A percentile compares a stretch with the other conserved stretches of the same genome.
Conservation (phyloP, 2,888 invertebrate species). For the Rhynchonema sp. region DNA sequence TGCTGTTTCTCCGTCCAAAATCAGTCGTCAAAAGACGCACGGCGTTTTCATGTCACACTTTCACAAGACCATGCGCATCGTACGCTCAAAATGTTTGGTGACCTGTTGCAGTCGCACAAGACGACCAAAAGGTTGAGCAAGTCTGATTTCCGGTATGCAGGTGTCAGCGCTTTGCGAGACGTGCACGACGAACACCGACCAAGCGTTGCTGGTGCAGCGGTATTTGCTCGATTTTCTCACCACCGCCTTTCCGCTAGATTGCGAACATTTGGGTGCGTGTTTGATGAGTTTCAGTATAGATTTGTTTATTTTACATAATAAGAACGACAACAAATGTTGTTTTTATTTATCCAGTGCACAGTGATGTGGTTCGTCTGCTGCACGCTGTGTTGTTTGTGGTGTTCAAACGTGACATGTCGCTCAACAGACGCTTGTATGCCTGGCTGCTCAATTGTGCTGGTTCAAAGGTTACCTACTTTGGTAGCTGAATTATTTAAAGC, state of each 20-base stretch:
- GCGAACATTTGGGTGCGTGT: constrained; percentile 40
- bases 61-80: too few relatives aligned
- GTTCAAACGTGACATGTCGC: constrained; percentile 64
- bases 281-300: too few relatives aligned
- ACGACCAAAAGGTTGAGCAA: too few relatives aligned
- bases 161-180: background rate
- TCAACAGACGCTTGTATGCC: constrained; percentile 43
- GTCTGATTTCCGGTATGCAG: background rate
- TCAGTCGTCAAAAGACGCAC: background rate
- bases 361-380: constrained; percentile 50
- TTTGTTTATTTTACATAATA: too few relatives aligned
- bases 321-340: too few relatives aligned
- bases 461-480: too few relatives aligned
- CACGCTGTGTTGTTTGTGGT: constrained; percentile 51
- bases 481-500: too few relatives aligned
- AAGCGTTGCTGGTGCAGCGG: constrained; percentile 59
- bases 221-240: constrained; percentile 61
- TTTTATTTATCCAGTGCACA: constrained; percentile 22
- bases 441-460: background rate
- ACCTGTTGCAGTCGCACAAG: too few relatives aligned
- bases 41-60: background rate
- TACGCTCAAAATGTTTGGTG: too few relatives aligned
- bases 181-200: constrained; percentile 14
- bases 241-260: constrained; percentile 61
- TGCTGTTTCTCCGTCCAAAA: background rate